A percentile compares a stretch with the other conserved stretches of the same genome.
phyloP scores from a whole-genome alignment of 1,140 invertebrate genomes.

The Eupristina koningsbergeri region DNA sequence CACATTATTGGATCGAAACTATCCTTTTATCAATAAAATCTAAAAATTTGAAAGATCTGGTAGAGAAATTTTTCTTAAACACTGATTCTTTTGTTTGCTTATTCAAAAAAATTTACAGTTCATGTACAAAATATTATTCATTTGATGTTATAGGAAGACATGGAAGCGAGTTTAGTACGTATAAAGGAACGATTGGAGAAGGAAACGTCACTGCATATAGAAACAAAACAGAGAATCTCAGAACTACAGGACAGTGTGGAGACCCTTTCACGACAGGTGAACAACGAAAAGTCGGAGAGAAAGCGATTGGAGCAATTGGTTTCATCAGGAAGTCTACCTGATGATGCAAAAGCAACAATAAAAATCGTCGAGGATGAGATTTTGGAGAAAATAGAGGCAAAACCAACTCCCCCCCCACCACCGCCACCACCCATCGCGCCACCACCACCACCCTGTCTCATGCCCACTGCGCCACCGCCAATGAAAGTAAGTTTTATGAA shows the following conservation, averaged over 20 bases:
- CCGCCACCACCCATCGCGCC: slow-evolving; percentile 78
- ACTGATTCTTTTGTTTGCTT: no score
- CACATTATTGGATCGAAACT: no score
- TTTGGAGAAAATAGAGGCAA: slow-evolving; percentile 67
- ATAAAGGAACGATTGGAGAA: slow-evolving; percentile 92
- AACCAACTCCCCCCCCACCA: slow-evolving; percentile 73
- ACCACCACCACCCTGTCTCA: slow-evolving; percentile 71
- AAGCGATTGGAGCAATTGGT: slow-evolving; percentile 88
- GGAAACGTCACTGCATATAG: slow-evolving; percentile 89
- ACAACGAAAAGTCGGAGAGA: slow-evolving; percentile 86
- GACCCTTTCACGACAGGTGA: slow-evolving; percentile 77
- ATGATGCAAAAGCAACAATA: slow-evolving; percentile 87
- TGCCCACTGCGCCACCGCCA: slow-evolving; percentile 75
- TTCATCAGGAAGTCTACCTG: slow-evolving; percentile 90
- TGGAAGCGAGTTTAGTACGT: slow-evolving; percentile 86
- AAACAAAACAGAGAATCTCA: slow-evolving; percentile 87
- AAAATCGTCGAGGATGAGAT: slow-evolving; percentile 74
- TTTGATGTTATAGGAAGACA: slow-evolving; percentile 80
- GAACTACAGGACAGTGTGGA: slow-evolving; percentile 76
- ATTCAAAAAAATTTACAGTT: no score
- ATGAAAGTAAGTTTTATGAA: slow-evolving; percentile 68
- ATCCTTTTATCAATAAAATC: no score
- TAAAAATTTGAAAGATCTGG: no score
- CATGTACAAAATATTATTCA: not conserved
- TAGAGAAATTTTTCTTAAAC: no score